Base-by-base conservation (phyloP, 2,113 vertebrate species). In the Turdus rufiventris region DNA sequence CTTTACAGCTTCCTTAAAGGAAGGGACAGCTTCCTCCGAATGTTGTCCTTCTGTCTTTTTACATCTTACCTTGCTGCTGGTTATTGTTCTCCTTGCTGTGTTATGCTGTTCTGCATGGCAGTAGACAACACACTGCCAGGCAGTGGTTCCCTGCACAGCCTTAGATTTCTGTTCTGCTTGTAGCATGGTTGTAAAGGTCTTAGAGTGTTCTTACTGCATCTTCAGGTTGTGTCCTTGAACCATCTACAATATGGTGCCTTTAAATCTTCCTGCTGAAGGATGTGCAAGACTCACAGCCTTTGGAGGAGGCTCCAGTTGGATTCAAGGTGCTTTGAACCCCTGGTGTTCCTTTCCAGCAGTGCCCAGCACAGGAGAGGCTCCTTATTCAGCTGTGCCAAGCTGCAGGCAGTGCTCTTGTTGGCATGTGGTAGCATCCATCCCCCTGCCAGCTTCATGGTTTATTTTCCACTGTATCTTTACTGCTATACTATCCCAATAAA, bases 91-190 rank as follows among this genome's bases (percentile, higher is more conserved):
- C 6, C 28, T 34, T 53, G 19, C 56, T 13, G 4, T 51, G 5
- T 15, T 42, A 7, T 0, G 0, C 43, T 65, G 17, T 75, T 48
- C 2, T 0, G 45, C 14, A 5, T 75, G 60, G 21, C 0, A 3
- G 60, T 62, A 34, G 1, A 2, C 12, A 17, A 23, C 8, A 1
- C 43, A 7, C 1, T 5, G 56, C 31, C 56, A 48, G 80, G 45
- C 60, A 38, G 10, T 13, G 31, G 17, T 60, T 36, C 45, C 28
- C 51, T 56, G 75, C 60, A 25, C 11, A 26, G 17, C 29, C 2
- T 45, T 48, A 20, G 23, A 8, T 48, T 86, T 66, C 40, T 68
- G 11, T 65, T 48, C 12, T 65, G 36, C 3, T 38, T 73, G 18
- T 51, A 61, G 45, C 43, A 31, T 1, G 7, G 11, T 9, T 51